Evolutionary conservation across 2,113 vertebrate genomes (phyloP).

Genomic region (Proterorhinus semilunaris): DNA sequence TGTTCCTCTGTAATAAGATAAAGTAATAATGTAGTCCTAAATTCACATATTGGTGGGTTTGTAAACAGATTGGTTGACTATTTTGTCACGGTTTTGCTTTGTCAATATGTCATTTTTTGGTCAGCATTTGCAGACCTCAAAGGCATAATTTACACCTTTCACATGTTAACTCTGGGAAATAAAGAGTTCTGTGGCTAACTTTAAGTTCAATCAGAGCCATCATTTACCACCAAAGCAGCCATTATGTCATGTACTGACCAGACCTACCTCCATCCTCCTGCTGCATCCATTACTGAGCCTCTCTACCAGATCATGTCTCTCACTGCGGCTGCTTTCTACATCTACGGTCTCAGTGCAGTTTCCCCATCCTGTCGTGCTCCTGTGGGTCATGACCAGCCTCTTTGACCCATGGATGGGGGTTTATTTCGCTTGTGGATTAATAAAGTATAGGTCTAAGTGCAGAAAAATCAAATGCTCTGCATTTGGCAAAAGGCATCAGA

Average conservation of each 20-base stretch:
- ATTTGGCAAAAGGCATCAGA: too few species aligned
- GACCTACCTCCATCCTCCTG: slow-evolving; percentile 30
- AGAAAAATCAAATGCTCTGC: too few species aligned
- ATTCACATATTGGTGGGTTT: too few species aligned
- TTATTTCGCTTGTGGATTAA: too few species aligned
- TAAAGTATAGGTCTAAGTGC: too few species aligned
- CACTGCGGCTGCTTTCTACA: slow-evolving; percentile 42
- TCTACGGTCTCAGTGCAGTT: slow-evolving; percentile 34
- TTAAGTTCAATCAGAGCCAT: background rate
- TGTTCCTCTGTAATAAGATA: too few species aligned
- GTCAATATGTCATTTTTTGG: too few species aligned
- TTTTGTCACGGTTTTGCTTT: too few species aligned
- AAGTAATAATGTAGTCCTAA: too few species aligned
- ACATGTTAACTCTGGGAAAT: background rate
- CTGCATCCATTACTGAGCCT: slow-evolving; percentile 34
- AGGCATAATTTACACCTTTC: background rate
- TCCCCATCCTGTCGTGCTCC: slow-evolving; percentile 53
- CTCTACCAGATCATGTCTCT: slow-evolving; percentile 45
- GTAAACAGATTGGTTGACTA: too few species aligned
- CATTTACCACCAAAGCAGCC: background rate
- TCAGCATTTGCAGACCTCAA: background rate
- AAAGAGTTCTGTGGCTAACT: background rate
- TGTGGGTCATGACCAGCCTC: slow-evolving; percentile 47
- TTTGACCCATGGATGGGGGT: slow-evolving; percentile 47
- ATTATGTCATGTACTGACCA: background rate